These are phyloP conservation scores for Setophaga petechia DNA, from an alignment of 2,113 vertebrate genomes.

Conservation along the genomic window DNA sequence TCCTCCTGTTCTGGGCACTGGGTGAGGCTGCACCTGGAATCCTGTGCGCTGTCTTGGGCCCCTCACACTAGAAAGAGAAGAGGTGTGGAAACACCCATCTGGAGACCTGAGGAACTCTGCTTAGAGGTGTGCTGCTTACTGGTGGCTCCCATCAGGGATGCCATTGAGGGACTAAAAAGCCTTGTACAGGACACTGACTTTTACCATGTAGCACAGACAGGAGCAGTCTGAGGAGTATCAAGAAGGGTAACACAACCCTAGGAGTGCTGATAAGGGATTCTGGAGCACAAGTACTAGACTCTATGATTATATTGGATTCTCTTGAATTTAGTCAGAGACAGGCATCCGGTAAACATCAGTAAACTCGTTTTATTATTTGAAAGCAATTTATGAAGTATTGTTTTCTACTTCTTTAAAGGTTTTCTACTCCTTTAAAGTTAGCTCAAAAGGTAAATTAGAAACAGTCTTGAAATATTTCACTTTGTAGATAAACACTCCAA, in stretches of 20 bases:
- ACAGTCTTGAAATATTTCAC: neutral
- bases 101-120: neutral
- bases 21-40: accelerated
- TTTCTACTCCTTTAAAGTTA: neutral
- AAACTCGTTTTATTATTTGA: neutral
- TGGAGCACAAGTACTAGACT: neutral
- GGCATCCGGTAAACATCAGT: neutral
- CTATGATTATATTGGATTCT: neutral
- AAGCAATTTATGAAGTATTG: neutral
- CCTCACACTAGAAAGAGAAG: neutral
- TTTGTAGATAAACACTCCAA: neutral
- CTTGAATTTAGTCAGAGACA: neutral
- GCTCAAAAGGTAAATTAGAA: neutral
- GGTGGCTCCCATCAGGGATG: neutral
- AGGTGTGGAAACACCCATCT: neutral
- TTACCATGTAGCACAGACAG: neutral
- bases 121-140: neutral
- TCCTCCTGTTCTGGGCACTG: accelerated
- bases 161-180: too few species aligned
- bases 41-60: neutral
- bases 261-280: neutral
- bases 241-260: neutral
- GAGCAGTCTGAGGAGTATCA: neutral
- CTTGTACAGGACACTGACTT: neutral
- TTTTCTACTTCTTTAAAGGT: neutral